Conservation (phyloP, 2,797 vertebrate genomes). For the Cottoperca gobio region DNA sequence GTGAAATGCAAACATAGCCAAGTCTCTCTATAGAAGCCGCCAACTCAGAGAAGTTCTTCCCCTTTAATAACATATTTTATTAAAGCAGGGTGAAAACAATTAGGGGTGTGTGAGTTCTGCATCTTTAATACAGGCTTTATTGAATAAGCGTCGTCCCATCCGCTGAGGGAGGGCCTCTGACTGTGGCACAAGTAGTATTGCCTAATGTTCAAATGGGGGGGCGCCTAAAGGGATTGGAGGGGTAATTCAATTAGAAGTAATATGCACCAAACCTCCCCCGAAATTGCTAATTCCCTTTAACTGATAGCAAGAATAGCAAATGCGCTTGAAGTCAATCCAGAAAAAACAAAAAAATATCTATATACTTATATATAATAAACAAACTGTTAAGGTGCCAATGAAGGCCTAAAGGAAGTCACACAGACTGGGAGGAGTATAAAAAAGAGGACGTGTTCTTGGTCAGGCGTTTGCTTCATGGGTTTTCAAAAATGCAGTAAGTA, state of each 20-base stretch:
- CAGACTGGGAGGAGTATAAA: conserved; percentile 7
- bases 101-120: conserved; percentile 65
- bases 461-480: background rate
- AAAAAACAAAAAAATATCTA: conserved; percentile 14
- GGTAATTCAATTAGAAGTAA: conserved; percentile 80
- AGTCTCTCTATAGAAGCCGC: conserved; percentile 58
- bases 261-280: conserved; percentile 61
- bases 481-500: too few species aligned
- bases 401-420: background rate
- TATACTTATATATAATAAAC: too few species aligned
- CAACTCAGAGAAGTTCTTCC: conserved; percentile 63
- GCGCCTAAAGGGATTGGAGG: conserved; percentile 57
- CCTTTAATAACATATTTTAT: conserved; percentile 79
- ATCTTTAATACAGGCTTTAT: conserved; percentile 76
- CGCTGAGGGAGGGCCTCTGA: conserved; percentile 60
- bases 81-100: conserved; percentile 82
- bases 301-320: conserved; percentile 51
- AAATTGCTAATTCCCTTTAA: conserved; percentile 69
- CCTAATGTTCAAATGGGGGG: conserved; percentile 64
- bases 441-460: background rate
- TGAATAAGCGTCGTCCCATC: conserved; percentile 71
- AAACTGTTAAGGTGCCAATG: conserved; percentile 4
- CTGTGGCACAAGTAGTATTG: conserved; percentile 69
- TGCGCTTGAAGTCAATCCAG: conserved; percentile 22
- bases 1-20: conserved; percentile 70